phyloP scores from a whole-genome alignment of 2,797 vertebrate genomes.

The Euthynnus affinis region DNA sequence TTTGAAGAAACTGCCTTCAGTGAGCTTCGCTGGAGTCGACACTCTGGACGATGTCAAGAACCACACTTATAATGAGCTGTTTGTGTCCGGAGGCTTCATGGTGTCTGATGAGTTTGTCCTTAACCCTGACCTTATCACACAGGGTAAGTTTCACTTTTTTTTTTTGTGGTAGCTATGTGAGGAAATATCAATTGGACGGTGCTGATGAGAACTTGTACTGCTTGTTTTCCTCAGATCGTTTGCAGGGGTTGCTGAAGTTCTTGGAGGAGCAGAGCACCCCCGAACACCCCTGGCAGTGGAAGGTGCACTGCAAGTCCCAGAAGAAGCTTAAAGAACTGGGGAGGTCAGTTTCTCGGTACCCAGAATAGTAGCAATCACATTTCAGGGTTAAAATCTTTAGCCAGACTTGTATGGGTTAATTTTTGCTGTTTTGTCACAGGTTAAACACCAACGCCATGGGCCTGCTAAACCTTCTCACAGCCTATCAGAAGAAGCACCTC shows the following conservation, averaged over 20 bases:
- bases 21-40: constrained; percentile 98
- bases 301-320: constrained; percentile 98
- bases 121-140: constrained; percentile 91
- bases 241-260: constrained; percentile 92
- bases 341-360: constrained; percentile 84
- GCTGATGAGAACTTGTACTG: not conserved
- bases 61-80: constrained; percentile 96
- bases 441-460: constrained; percentile 92
- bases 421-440: constrained; percentile 75
- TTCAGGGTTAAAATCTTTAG: not conserved
- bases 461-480: constrained; percentile 91
- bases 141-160: constrained; percentile 83
- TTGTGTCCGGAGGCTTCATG: constrained; percentile 96
- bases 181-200: not conserved
- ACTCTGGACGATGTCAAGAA: constrained; percentile 98
- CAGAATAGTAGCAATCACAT: not conserved
- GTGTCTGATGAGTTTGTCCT: constrained; percentile 97
- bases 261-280: constrained; percentile 92
- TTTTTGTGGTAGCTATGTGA: not conserved
- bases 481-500: constrained; percentile 95
- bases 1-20: constrained; percentile 93
- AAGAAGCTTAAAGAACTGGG: constrained; percentile 97
- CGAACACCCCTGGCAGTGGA: constrained; percentile 97
- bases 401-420: not conserved
- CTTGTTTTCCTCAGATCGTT: constrained; percentile 86